Evolutionary conservation across 1,140 invertebrate species (phyloP).

Genomic region (Heterodera carotae): DNA sequence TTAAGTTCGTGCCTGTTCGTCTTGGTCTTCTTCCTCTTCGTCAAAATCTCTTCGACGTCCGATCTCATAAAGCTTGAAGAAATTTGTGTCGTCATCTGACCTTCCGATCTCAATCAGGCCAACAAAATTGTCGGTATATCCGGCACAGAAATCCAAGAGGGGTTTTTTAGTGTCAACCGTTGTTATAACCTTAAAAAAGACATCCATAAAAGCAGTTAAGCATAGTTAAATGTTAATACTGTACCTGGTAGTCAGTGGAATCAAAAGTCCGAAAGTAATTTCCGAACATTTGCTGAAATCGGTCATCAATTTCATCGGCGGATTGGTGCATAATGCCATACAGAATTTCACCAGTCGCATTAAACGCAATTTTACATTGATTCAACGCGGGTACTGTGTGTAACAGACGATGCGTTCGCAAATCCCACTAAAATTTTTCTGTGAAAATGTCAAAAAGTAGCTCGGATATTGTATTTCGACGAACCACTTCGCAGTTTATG

Average conservation of each 20-base stretch:
- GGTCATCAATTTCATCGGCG: conserved; percentile 71
- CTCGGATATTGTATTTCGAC: neutral
- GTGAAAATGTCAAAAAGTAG: conserved; percentile 65
- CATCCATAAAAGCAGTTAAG: neutral
- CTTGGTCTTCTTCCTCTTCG: conserved; percentile 57
- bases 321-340: conserved; percentile 68
- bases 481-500: conserved; percentile 71
- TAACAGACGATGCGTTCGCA: conserved; percentile 88
- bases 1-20: no score
- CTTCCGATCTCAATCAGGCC: conserved; percentile 67
- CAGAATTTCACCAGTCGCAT: conserved; percentile 69
- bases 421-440: conserved; percentile 87
- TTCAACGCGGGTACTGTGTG: conserved; percentile 88
- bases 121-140: conserved; percentile 73
- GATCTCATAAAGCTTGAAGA: conserved; percentile 70
- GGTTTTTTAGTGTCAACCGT: conserved; percentile 82
- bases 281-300: conserved; percentile 72
- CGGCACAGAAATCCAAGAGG: conserved; percentile 68
- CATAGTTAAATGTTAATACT: neutral
- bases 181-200: conserved; percentile 67
- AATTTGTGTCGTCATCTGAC: conserved; percentile 63
- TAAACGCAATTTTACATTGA: conserved; percentile 75
- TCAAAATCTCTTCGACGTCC: conserved; percentile 67
- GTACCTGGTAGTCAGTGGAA: conserved; percentile 80
- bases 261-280: conserved; percentile 92